These are phyloP conservation scores for Rhyzopertha dominica DNA, from an alignment of 1,140 invertebrate genomes.

Conservation along the genomic window DNA sequence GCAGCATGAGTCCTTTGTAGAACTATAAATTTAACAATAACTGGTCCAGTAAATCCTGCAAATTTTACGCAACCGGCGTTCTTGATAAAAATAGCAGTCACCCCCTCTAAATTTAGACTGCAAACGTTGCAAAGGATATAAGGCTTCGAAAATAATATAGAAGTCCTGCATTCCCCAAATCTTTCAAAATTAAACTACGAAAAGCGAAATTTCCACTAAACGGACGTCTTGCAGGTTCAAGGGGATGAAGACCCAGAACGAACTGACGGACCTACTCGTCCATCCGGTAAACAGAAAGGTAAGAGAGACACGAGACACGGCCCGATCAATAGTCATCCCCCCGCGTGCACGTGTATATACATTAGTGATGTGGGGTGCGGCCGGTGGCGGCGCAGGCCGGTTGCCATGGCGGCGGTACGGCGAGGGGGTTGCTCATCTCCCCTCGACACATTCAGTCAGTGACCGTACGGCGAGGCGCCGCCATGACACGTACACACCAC, in stretches of 20 bases:
- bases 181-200: too few relatives aligned
- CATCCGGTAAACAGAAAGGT: slow-evolving; percentile 29
- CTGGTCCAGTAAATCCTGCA: too few relatives aligned
- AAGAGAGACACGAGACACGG: too few relatives aligned
- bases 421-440: slow-evolving; percentile 35
- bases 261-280: slow-evolving; percentile 25
- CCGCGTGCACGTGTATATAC: slow-evolving; percentile 44
- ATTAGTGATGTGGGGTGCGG: slow-evolving; percentile 46
- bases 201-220: too few relatives aligned
- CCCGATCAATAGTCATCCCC: slow-evolving; percentile 31
- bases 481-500: slow-evolving; percentile 10
- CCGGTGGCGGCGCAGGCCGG: slow-evolving; percentile 32
- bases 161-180: too few relatives aligned
- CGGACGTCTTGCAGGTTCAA: slow-evolving; percentile 10
- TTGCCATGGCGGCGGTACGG: slow-evolving; percentile 31
- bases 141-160: too few relatives aligned
- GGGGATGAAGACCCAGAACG: slow-evolving; percentile 12
- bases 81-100: too few relatives aligned
- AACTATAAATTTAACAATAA: too few relatives aligned
- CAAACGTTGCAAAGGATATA: too few relatives aligned
- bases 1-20: too few relatives aligned
- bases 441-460: slow-evolving; percentile 39
- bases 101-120: too few relatives aligned
- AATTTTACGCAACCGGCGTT: too few relatives aligned
- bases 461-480: slow-evolving; percentile 26